phyloP scores from a whole-genome alignment of 2,797 vertebrate species.

The Miichthys miiuy region DNA sequence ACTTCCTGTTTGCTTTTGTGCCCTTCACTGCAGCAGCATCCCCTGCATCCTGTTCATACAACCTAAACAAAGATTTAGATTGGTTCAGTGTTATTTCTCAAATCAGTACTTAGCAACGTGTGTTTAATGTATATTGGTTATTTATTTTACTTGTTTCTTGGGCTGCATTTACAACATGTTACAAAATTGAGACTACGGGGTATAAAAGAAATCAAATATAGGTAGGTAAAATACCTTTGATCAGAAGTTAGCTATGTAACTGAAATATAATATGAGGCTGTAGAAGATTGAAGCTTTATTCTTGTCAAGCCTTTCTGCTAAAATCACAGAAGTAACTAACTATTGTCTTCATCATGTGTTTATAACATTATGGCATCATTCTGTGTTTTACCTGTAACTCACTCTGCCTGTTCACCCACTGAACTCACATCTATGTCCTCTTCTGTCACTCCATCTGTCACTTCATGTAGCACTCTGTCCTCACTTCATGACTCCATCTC shows the following conservation, averaged over 20 bases:
- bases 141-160: not conserved
- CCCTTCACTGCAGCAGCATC: constrained; percentile 40
- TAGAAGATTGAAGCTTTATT: not conserved
- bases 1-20: constrained; percentile 70
- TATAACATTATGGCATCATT: too few species aligned
- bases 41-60: constrained; percentile 55
- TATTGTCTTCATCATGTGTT: too few species aligned
- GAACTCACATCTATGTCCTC: not conserved
- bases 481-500: not conserved
- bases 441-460: not conserved
- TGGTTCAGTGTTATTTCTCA: not conserved
- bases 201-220: not conserved
- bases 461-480: not conserved
- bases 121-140: not conserved
- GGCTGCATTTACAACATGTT: not conserved
- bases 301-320: not conserved
- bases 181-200: not conserved
- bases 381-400: not conserved
- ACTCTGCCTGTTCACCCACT: not conserved
- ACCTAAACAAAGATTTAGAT: constrained; percentile 22
- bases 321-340: not conserved
- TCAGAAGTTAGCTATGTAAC: not conserved
- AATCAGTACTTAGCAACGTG: not conserved
- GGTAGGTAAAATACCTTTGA: too few species aligned
- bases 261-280: not conserved